Base-by-base conservation (phyloP, 2,797 vertebrate species). In the Enoplosus armatus region DNA sequence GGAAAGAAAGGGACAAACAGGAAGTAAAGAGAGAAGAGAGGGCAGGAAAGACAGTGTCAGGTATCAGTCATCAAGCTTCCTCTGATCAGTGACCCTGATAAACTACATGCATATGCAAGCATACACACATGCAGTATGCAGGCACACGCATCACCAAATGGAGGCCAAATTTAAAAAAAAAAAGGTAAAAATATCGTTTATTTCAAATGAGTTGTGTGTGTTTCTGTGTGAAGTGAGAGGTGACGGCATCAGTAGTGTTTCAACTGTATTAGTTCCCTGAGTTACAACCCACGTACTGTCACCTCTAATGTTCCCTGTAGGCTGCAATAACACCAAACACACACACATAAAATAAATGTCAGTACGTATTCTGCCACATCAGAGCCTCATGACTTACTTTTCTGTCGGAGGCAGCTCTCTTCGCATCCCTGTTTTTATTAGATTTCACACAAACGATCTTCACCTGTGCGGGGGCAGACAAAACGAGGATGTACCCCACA, bases 21-120 rank as follows among this genome's bases (percentile, higher is more conserved):
- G 47, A 62, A 31, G 63, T 26, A 9, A 24, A 41, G 53, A 37
- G 62, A 31, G 41, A 18, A 24, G 39, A 61, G 56, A 27, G 2
- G 7, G 5, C 15, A 58, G 41, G n/a, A 60, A 37, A 24, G 16
- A n/a, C 1, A 37, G 59, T 24, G 43, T 82, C 56, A 26, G 45
- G 16, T 75, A 10, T 41, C 67, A 26, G 67, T 47, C 20, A 24
- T 20, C 14, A 15, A 15, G 27, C 45, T 20, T 66, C 61, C 35
- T 73, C 67, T 26, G 61, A 66, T 75, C 35, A 15, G 35, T 53
- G 63, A 26, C 33, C 33, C 50, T 41, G 66, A 61, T 66, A 71
- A 60, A 64, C 11, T 31, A 24, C 43, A 33, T 27, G n/a, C 48
- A 41, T 15, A 22, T 16, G 56, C 22, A 41, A 9, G 2, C 35